Percentiles rank a stretch among this genome's conserved stretches.
These are phyloP conservation scores for Coptodon bakossiorum DNA, from an alignment of 2,113 vertebrate genomes.

Conservation along the genomic window DNA sequence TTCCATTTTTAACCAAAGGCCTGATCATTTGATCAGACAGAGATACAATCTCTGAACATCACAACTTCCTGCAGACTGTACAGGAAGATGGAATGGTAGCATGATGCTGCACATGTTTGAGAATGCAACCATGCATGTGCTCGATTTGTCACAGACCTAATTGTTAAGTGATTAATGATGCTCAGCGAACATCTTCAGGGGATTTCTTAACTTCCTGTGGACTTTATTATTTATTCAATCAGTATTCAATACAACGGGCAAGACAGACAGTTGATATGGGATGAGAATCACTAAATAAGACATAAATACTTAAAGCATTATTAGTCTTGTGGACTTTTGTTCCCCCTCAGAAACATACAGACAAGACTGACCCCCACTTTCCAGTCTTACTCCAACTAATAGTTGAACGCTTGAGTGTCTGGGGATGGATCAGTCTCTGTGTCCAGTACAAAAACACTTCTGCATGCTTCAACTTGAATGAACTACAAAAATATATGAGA, in stretches of 20 bases:
- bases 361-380: background rate
- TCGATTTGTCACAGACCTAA: background rate
- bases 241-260: background rate
- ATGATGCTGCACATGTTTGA: background rate
- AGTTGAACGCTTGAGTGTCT: fast-evolving
- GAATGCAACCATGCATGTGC: background rate
- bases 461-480: background rate
- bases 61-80: background rate
- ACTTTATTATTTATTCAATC: background rate
- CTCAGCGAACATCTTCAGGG: background rate
- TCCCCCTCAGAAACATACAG: background rate
- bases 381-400: background rate
- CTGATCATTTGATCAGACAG: background rate
- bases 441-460: background rate
- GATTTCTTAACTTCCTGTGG: background rate
- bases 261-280: background rate
- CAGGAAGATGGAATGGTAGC: background rate
- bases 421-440: background rate
- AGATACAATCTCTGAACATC: background rate
- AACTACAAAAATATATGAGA: background rate
- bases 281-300: background rate
- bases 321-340: background rate
- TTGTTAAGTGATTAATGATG: background rate
- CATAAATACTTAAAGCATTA: background rate
- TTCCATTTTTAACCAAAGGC: background rate